A percentile compares a stretch with the other conserved stretches of the same genome.
Conservation (phyloP, 1,140 invertebrate species). For the Drosophila yakuba region DNA sequence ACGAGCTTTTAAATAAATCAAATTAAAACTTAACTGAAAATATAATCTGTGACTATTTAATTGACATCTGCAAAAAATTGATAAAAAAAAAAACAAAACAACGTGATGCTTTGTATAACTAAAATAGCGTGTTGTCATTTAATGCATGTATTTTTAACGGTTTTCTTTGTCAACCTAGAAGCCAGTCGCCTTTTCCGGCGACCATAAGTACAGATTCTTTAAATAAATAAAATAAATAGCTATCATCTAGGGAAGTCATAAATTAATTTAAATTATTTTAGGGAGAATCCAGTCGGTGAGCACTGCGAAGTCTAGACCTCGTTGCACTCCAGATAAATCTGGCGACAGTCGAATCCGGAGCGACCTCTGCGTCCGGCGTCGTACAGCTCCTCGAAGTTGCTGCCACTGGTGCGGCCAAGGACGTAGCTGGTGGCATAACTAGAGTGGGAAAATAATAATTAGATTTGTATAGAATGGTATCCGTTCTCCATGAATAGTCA, state of each 20-base stretch:
- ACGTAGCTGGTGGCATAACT: slow-evolving; percentile 94
- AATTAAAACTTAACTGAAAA: no score
- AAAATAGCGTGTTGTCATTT: background rate
- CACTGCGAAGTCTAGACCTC: slow-evolving; percentile 88
- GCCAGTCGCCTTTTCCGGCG: slow-evolving; percentile 25
- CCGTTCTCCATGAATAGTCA: no score
- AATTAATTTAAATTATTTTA: slow-evolving; percentile 80
- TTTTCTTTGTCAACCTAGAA: slow-evolving; percentile 37
- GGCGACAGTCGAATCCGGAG: slow-evolving; percentile 92
- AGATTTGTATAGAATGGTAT: no score
- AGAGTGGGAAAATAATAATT: background rate
- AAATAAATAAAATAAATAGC: slow-evolving; percentile 81
- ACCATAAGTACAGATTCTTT: slow-evolving; percentile 66
- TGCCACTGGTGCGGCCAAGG: slow-evolving; percentile 90
- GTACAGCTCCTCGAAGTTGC: slow-evolving; percentile 91
- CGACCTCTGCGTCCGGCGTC: slow-evolving; percentile 93
- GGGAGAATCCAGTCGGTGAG: slow-evolving; percentile 56
- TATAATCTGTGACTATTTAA: background rate
- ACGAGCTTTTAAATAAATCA: no score
- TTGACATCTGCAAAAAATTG: background rate
- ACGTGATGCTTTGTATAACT: background rate
- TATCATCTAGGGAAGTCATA: slow-evolving; percentile 71
- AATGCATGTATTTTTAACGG: slow-evolving; percentile 35
- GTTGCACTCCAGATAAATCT: slow-evolving; percentile 93
- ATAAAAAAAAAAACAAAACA: background rate